Evolutionary conservation across 2,113 vertebrate species (phyloP).

Genomic region (Tragelaphus buxtoni): DNA sequence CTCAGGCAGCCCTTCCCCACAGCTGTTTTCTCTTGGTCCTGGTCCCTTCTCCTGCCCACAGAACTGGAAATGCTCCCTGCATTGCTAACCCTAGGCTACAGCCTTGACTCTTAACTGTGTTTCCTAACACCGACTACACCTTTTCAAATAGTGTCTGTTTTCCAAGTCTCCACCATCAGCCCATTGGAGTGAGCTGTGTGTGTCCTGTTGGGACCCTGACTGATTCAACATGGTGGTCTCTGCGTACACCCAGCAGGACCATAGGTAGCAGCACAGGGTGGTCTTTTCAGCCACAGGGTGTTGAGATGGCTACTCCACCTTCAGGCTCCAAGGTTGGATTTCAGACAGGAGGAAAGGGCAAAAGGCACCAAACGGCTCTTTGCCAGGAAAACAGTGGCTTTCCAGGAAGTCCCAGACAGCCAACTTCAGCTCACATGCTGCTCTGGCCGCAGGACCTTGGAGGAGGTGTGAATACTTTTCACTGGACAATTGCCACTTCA

Average conservation of each 20-base stretch:
- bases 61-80: neutral
- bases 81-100: too few relatives aligned
- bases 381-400: constrained; percentile 8
- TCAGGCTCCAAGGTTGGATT: neutral
- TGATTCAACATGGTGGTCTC: neutral
- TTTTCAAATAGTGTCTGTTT: neutral
- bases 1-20: neutral
- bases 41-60: neutral
- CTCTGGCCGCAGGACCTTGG: neutral
- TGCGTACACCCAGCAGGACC: neutral
- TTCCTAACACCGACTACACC: neutral
- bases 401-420: neutral
- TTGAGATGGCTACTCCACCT: neutral
- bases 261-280: too few relatives aligned
- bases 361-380: neutral
- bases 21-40: neutral
- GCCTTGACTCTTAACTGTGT: neutral
- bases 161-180: neutral
- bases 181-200: neutral
- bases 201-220: neutral
- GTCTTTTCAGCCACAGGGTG: neutral
- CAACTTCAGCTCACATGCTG: neutral
- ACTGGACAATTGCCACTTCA: neutral
- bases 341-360: neutral
- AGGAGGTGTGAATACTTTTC: neutral